Evolutionary conservation across 2,797 vertebrate species (phyloP).

Genomic region (Propithecus deckenii): DNA sequence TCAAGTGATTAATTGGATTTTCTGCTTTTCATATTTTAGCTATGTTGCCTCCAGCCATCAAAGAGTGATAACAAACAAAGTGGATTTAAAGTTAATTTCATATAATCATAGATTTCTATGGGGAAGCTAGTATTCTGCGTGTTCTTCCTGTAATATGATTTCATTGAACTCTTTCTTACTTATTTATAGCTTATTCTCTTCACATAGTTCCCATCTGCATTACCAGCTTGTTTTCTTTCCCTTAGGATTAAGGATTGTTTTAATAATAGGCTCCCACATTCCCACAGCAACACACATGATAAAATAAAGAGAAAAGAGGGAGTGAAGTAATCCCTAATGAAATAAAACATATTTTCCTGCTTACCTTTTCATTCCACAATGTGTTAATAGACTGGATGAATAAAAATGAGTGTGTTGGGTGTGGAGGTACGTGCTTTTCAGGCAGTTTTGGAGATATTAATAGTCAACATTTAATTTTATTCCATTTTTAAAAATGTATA

Average conservation of each 20-base stretch:
- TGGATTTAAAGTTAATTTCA: background rate
- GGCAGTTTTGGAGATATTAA: conserved; percentile 68
- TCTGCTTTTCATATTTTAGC: background rate
- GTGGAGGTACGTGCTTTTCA: conserved; percentile 47
- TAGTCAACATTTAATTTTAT: conserved; percentile 61
- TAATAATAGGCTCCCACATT: conserved; percentile 80
- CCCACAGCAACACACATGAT: conserved; percentile 73
- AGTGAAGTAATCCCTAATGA: conserved; percentile 72
- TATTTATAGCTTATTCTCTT: conserved; percentile 70
- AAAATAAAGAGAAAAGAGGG: conserved; percentile 78
- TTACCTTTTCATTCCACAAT: conserved; percentile 76
- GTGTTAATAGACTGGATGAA: conserved; percentile 67
- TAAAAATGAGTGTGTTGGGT: conserved; percentile 45
- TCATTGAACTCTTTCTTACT: conserved; percentile 34
- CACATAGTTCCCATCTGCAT: conserved; percentile 79
- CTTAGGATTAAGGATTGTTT: conserved; percentile 80
- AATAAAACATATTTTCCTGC: conserved; percentile 79
- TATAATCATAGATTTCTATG: conserved; percentile 22
- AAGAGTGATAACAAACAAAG: background rate
- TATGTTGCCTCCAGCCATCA: background rate
- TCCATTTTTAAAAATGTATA: conserved; percentile 70
- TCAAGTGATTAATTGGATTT: background rate
- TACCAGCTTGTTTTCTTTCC: conserved; percentile 82
- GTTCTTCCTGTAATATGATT: conserved; percentile 53
- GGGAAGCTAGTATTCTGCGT: background rate